A percentile compares a stretch with the other conserved stretches of the same genome.
Conservation (phyloP, 2,797 vertebrate genomes). For the Chrysolophus pictus region DNA sequence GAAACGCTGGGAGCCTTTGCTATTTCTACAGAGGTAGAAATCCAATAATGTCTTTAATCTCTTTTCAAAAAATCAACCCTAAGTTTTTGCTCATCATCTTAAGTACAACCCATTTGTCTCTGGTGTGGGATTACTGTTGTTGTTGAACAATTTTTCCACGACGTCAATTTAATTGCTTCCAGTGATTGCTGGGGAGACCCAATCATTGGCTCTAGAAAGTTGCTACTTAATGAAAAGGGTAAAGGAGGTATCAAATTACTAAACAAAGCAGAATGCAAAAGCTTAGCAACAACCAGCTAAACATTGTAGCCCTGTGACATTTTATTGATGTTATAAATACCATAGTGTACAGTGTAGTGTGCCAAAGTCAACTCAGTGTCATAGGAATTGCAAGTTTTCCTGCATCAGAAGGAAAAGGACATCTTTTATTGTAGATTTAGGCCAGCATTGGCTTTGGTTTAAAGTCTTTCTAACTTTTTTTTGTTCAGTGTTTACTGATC, state of each 20-base stretch:
- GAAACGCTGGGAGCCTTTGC: background rate
- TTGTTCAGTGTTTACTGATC: background rate
- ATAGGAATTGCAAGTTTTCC: background rate
- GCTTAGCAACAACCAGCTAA: slow-evolving; percentile 40
- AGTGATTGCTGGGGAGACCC: background rate
- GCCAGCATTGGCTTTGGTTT: background rate
- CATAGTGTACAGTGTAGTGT: background rate
- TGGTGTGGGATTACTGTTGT: background rate
- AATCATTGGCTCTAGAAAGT: slow-evolving; percentile 14
- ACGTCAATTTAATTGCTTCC: slow-evolving; percentile 12
- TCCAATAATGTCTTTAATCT: background rate
- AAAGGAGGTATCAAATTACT: background rate
- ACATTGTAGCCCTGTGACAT: background rate
- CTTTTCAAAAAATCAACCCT: accelerated
- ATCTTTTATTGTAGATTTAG: background rate
- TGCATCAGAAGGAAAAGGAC: background rate
- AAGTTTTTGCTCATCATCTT: background rate
- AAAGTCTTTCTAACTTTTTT: background rate
- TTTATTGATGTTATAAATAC: slow-evolving; percentile 31
- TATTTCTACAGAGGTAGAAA: background rate
- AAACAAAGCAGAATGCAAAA: background rate
- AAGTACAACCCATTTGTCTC: background rate
- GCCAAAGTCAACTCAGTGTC: background rate
- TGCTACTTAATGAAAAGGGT: background rate
- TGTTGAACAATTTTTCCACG: background rate